Percentiles rank a stretch among this genome's conserved stretches.
Evolutionary conservation across 1,140 invertebrate species (phyloP).

Genomic region (Harpegnathos saltator): DNA sequence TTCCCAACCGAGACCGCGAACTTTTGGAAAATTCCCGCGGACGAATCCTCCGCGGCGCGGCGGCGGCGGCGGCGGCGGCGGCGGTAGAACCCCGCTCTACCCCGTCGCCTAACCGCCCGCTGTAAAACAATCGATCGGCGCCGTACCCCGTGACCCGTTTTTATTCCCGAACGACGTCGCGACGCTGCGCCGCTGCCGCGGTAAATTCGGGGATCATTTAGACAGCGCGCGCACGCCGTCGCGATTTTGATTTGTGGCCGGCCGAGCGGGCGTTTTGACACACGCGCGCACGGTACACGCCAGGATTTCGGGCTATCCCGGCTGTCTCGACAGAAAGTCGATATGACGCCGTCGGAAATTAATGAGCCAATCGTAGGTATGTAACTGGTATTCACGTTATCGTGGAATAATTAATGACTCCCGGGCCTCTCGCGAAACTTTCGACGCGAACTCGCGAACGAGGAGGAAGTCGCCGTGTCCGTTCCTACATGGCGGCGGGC

Average conservation of each 20-base stretch:
- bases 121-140: conserved; percentile 11
- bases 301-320: conserved; percentile 64
- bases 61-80: no score
- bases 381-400: conserved; percentile 55
- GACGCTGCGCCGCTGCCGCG: no score
- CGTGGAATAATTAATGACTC: conserved; percentile 70
- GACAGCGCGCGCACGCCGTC: conserved; percentile 13
- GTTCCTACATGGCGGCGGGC: conserved; percentile 28
- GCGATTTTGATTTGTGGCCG: conserved; percentile 70
- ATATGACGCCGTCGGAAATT: conserved; percentile 73
- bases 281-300: conserved; percentile 31
- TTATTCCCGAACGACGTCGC: not conserved
- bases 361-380: conserved; percentile 75
- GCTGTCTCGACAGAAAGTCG: conserved; percentile 71
- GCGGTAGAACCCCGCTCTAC: not conserved
- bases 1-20: conserved; percentile 5
- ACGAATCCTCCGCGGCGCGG: conserved; percentile 16
- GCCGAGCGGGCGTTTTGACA: conserved; percentile 49
- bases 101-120: no score
- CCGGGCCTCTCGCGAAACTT: conserved; percentile 31
- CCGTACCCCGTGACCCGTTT: not conserved
- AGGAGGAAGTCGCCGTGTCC: conserved; percentile 1
- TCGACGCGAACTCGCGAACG: conserved; percentile 30
- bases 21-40: conserved; percentile 34
- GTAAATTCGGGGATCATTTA: conserved; percentile 60